Evolutionary conservation across 2,113 vertebrate genomes (phyloP), one percentile per base, ranked within the genome.

Genomic region (Artemisiospiza belli): DNA sequence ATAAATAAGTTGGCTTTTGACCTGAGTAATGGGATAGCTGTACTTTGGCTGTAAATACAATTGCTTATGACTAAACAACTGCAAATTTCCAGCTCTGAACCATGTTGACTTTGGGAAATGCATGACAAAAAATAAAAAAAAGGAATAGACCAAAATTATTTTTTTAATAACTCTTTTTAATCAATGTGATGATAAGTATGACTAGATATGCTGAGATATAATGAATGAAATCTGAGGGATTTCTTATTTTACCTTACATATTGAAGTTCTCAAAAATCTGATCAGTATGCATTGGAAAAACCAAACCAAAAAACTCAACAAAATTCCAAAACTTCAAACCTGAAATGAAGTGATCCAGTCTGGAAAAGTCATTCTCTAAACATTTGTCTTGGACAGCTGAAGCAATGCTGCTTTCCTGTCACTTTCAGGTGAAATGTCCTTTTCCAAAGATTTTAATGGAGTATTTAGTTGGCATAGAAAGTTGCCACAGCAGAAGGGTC

Each of bases 1-100:
- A 95, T 96, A 96, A 97, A 95, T 95, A 92, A 92, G 82, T 81
- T 96, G 92, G 47, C 96, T 96, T 96, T 96, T 97, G 95, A 97
- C 90, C 93, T 93, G 41, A 83, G 35, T 90, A 85, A 85, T 62
- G 49, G 11, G 74, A 94, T 89, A 88, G 20, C 28, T 92, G 86
- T 66, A 80, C 79, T 93, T 92, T 70, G 66, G 33, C n/a, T 88
- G 44, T 95, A 97, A 97, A 97, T 95, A 91, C 39, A 96, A 93
- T 96, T 95, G 88, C 73, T 94, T 97, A 75, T 12, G n/a, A 49
- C 3, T 86, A 94, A 93, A 87, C 51, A 92, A 88, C 63, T 49
- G 15, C 28, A 68, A 74, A 68, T 85, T 94, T 94, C 90, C 78
- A 82, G 57, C 89, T 89, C 52, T 75, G 28, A 89, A 69, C 52